Evolutionary conservation across 2,797 vertebrate species (phyloP), one percentile per base, ranked within the genome.

Genomic region (Sebastes itinus): DNA sequence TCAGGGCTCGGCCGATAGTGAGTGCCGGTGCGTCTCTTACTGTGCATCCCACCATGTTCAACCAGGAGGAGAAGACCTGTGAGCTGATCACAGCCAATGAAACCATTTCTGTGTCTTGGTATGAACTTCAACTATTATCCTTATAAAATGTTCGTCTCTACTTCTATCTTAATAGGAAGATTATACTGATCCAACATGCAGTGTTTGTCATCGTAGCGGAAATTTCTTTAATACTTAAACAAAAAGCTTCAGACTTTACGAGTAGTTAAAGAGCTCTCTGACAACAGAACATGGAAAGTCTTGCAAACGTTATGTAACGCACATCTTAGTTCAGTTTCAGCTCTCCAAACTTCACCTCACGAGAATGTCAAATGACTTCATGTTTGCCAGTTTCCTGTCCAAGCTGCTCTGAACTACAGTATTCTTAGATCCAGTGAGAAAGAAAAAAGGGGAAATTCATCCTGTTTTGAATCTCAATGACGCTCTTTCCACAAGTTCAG

Each of bases 21-120:
- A 96, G 93, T 2, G 94, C 96, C 74, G 96, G 95, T 1, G 96
- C 95, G 2, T 95, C 95, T 20, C 96, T 99, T 62, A 94, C 88
- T 4, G 95, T 98, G 77, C 95, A 96, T 63, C 97, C 97, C 0
- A 91, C 94, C 81, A 97, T 98, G 97, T 96, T 99, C 89, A 97
- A 97, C 92, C 97, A 96, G 10, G 97, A 99, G 85, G 97, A 98
- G 83, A 96, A 96, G 71, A 92, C 88, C n/a, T 99, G 98, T 83
- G 69, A 81, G 58, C 83, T 97, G 64, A 88, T 30, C 72, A 91
- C 69, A 2, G 89, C 84, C 12, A 94, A 88, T 27, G 92, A 94
- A 18, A 96, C 93, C 28, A 89, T 88, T 18, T 89, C 91, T 1
- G 96, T 97, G 59, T 94, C 98, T 46, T 99, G 98, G 98, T 99